Percentiles rank a stretch among this genome's conserved stretches.
Conservation (phyloP, 2,113 vertebrate genomes). For the Sakesphorus luctuosus region DNA sequence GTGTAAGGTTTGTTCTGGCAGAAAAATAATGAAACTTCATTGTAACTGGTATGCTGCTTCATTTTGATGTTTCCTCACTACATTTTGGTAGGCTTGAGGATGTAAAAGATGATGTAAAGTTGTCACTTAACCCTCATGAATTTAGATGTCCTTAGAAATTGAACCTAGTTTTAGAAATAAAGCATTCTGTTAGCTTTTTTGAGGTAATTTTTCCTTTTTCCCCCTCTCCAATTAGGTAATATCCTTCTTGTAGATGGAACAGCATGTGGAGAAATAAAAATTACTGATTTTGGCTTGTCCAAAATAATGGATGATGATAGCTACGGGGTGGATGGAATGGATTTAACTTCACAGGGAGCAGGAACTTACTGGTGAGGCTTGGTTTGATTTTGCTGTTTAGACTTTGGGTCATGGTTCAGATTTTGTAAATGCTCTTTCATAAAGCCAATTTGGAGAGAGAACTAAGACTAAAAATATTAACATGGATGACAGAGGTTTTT, state of each 20-base stretch:
- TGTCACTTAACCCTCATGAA: neutral
- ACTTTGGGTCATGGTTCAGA: neutral
- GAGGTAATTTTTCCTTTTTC: neutral
- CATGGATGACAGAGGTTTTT: neutral
- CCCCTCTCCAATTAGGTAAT: slow-evolving; percentile 81
- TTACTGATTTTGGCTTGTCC: slow-evolving; percentile 98
- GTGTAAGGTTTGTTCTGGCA: neutral
- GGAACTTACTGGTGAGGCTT: slow-evolving; percentile 94
- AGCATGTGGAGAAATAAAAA: slow-evolving; percentile 99
- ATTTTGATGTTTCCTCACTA: neutral
- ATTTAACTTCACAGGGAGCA: slow-evolving; percentile 97
- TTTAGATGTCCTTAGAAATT: neutral
- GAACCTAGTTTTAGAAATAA: neutral
- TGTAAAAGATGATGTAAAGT: neutral
- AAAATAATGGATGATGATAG: slow-evolving; percentile 99
- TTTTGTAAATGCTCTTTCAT: neutral
- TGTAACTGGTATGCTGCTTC: neutral
- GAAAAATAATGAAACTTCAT: neutral
- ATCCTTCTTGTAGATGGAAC: slow-evolving; percentile 98
- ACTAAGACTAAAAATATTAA: neutral
- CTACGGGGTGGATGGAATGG: slow-evolving; percentile 98
- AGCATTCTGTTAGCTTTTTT: neutral
- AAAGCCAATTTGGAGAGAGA: neutral
- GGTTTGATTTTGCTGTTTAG: neutral
- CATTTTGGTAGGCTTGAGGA: neutral